Evolutionary conservation across 2,113 vertebrate genomes (phyloP), one percentile per base, ranked within the genome.

Genomic region (Poeciliopsis prolifica): DNA sequence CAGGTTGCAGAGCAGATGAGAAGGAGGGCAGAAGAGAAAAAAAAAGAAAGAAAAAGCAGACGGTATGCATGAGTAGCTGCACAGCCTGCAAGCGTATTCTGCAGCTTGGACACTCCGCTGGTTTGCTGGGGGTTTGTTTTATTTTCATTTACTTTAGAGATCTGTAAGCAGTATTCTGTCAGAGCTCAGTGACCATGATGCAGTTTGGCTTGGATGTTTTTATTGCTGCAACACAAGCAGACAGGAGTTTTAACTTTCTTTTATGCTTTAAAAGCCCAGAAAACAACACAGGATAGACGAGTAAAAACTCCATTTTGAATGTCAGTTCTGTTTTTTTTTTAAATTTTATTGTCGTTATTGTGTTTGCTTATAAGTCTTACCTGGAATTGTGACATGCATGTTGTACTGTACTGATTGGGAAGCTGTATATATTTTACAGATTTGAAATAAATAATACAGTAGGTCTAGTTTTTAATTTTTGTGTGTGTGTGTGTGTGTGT

Each of bases 1-100:
- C 78, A 77, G 85, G 87, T 90, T 68, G 79, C 13, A 17, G n/a
- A 26, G 68, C 28, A 58, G 73, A 81, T 30, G 64, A 72, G 26
- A 54, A 77, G 58, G 35, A 28, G 37, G 17, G 30, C n/a, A 51
- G 30, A 30, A 30, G 3, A 35, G 1, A 10, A 11, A 35, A 35
- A 11, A 11, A 37, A 11, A 37, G 6, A 35, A 35, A 35, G 9
- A 37, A 51, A 13, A 28, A 62, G 44, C 51, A 72, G 51, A 61
- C 15, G 15, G 58, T 68, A 29, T 6, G 40, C 24, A 62, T 51
- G 79, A 63, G 40, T 67, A 68, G 73, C 11, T 71, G 60, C 35
- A 0, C 9, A 54, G 33, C 63, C 30, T n/a, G 51, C 71, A 64
- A 29, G 11, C 51, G n/a, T 37, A 14, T 65, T 65, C 42, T 65